Evolutionary conservation across 1,140 invertebrate genomes (phyloP).

Genomic region (Drosophila kepulauana): DNA sequence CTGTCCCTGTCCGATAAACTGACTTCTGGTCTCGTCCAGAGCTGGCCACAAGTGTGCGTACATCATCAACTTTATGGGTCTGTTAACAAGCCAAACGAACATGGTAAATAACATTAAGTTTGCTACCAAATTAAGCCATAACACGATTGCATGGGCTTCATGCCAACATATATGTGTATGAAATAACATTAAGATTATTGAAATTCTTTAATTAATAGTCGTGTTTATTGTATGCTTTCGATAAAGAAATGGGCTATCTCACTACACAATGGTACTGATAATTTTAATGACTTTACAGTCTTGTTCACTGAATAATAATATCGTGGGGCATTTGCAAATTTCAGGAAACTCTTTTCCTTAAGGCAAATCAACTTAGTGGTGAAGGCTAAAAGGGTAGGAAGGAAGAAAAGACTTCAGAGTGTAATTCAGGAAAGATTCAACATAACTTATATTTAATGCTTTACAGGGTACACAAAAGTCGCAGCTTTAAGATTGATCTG

Average conservation of each 20-base stretch:
- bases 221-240: neutral
- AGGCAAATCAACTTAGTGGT: neutral
- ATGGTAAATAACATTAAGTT: slow-evolving; percentile 57
- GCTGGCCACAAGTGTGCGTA: slow-evolving; percentile 9
- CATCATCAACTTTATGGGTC: slow-evolving; percentile 40
- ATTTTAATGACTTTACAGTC: neutral
- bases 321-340: neutral
- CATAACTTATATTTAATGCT: neutral
- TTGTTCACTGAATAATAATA: neutral
- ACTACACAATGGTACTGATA: too few species aligned
- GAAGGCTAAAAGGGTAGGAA: neutral
- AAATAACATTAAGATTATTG: slow-evolving; percentile 5
- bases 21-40: slow-evolving; percentile 20
- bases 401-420: neutral
- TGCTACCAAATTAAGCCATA: slow-evolving; percentile 36
- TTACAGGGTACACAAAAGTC: slow-evolving; percentile 7
- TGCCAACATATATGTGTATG: neutral
- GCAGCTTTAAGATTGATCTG: slow-evolving; percentile 15
- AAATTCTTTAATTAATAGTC: slow-evolving; percentile 13
- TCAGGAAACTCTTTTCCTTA: neutral
- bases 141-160: neutral
- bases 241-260: neutral
- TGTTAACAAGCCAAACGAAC: slow-evolving; percentile 59
- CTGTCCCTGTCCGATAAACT: slow-evolving; percentile 1
- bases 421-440: too few species aligned